Evolutionary conservation across 2,113 vertebrate genomes (phyloP), one percentile per base, ranked within the genome.

Genomic region (Andinoacara biseriatus): DNA sequence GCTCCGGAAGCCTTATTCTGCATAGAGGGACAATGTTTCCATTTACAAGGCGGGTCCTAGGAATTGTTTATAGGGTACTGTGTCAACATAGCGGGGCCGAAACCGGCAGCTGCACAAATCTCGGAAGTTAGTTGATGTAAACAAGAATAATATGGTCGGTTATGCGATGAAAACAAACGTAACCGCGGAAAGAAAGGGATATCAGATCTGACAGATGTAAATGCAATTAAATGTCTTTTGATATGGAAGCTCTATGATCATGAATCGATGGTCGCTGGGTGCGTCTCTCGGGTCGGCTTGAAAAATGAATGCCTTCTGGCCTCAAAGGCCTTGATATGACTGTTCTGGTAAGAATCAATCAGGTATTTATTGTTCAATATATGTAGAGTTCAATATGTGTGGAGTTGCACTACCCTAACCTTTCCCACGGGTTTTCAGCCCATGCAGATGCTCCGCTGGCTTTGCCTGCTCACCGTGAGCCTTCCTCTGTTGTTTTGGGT

Each of bases 401-500:
- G 10, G n/a, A 8, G 38, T 17, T 26, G 18, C 18, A 14, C 18
- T 22, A 43, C 52, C 2, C 17, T 56, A 10, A 13, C 1, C 17
- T 7, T 4, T n/a, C 5, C 0, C 46, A 10, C 46, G 43, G 10
- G 7, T 26, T 6, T 18, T 35, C 40, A 8, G 5, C 35, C 22
- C 8, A 6, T 26, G 20, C 87, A 95, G 94, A 90, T 76, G 61
- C 35, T 85, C 26, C 38, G 78, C 35, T 94, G 93, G 91, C 58
- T 95, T 2, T 90, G 85, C 67, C 81, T 95, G 84, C 65, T 96
- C 35, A 49, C 83, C 74, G 65, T 94, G n/a, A 88, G 89, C 40
- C 57, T 96, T 2, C 82, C 65, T 24, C 60, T 95, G 60, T 40
- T 95, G 76, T 63, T 95, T 2, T 96, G 94, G 94, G 91, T 94